A percentile compares a stretch with the other conserved stretches of the same genome.
Conservation (phyloP, 2,113 vertebrate species). For the Ibidorhyncha struthersii region DNA sequence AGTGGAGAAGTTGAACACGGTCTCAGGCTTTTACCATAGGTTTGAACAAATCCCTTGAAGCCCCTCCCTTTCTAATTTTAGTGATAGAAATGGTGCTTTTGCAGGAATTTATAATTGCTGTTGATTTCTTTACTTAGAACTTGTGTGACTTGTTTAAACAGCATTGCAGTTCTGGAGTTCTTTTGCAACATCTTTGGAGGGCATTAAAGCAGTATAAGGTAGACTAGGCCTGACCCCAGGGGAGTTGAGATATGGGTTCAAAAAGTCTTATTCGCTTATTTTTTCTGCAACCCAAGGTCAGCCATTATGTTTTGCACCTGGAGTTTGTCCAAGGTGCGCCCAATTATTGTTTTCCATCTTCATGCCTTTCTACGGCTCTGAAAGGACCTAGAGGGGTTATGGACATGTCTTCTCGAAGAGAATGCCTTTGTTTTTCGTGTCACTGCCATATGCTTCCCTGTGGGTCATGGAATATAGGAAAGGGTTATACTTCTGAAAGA, state of each 20-base stretch:
- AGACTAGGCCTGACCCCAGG: neutral
- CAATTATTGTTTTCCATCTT: neutral
- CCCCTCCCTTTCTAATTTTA: slow-evolving; percentile 26
- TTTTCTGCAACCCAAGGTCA: neutral
- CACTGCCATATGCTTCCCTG: neutral
- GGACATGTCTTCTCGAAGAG: neutral
- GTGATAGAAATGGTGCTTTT: neutral
- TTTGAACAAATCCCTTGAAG: neutral
- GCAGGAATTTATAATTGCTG: neutral
- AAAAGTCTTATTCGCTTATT: neutral
- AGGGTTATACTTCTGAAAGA: neutral
- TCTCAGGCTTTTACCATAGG: neutral
- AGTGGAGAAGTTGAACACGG: neutral
- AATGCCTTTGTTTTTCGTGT: neutral
- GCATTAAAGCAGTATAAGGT: neutral
- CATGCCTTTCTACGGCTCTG: neutral
- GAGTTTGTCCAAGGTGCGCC: neutral
- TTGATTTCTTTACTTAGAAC: slow-evolving; percentile 8
- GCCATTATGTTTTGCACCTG: neutral
- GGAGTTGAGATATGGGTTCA: neutral
- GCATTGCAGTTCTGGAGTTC: neutral
- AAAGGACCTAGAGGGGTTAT: neutral
- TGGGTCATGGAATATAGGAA: neutral
- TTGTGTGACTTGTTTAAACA: neutral
- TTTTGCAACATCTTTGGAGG: slow-evolving; percentile 20